These are phyloP conservation scores for Pseudomyrmex concolor DNA, from an alignment of 1,140 invertebrate species.

Conservation along the genomic window DNA sequence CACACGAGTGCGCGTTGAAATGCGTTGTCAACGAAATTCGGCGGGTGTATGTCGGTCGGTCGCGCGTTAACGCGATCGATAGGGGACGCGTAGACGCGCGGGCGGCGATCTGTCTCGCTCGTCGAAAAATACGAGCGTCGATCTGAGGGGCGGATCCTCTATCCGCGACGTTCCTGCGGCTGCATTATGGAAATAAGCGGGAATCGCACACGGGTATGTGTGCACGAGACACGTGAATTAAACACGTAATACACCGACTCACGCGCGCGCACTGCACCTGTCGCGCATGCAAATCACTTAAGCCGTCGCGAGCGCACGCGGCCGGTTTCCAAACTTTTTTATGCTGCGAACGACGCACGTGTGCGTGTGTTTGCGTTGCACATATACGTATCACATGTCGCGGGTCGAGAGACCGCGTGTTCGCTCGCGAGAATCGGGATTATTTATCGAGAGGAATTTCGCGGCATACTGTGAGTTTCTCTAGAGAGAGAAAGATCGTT, in stretches of 20 bases:
- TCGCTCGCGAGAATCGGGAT: constrained; percentile 6
- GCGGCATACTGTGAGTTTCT: constrained; percentile 19
- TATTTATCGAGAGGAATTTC: constrained; percentile 56
- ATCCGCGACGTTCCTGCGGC: constrained; percentile 19
- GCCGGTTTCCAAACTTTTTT: constrained; percentile 70
- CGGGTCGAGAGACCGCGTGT: background rate
- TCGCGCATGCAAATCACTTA: constrained; percentile 79
- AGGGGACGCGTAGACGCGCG: constrained; percentile 27
- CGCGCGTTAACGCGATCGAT: constrained; percentile 52
- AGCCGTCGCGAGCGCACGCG: constrained; percentile 61
- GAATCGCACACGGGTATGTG: constrained; percentile 75
- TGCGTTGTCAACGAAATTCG: constrained; percentile 23
- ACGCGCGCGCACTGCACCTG: constrained; percentile 74
- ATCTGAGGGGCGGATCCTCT: constrained; percentile 55
- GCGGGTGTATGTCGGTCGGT: constrained; percentile 3
- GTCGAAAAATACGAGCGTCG: constrained; percentile 61
- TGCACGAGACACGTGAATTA: constrained; percentile 77
- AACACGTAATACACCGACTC: constrained; percentile 79
- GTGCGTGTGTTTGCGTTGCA: background rate
- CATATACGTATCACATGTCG: constrained; percentile 2
- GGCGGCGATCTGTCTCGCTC: constrained; percentile 49
- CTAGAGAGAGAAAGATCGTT: background rate
- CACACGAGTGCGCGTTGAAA: background rate
- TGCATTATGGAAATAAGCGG: constrained; percentile 73
- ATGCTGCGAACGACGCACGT: constrained; percentile 34